Conservation (phyloP, 2,888 invertebrate genomes). For the Deilephila porcellus region DNA sequence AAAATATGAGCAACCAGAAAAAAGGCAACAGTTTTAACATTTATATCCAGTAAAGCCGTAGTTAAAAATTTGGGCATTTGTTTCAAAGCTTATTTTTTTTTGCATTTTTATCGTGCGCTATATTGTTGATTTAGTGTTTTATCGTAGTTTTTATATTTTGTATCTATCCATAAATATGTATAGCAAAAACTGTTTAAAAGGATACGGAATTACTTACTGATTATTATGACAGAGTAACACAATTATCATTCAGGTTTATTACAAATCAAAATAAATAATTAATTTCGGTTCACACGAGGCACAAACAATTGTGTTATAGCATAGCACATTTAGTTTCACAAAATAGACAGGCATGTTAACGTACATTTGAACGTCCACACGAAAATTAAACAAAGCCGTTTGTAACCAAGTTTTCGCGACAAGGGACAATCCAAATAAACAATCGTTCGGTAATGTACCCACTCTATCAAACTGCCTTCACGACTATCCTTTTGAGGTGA, state of each 20-base stretch:
- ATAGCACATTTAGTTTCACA: slow-evolving; percentile 24
- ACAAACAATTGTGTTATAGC: slow-evolving; percentile 7
- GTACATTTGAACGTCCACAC: slow-evolving; percentile 31
- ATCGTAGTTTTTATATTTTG: too few relatives aligned
- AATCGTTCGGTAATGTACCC: background rate
- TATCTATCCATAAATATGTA: too few relatives aligned
- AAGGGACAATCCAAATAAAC: slow-evolving; percentile 36
- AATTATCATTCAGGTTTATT: background rate
- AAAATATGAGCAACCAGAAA: background rate
- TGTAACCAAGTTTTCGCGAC: slow-evolving; percentile 31
- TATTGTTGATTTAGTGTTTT: too few relatives aligned
- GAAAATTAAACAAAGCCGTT: slow-evolving; percentile 37
- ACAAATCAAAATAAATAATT: background rate
- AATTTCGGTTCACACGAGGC: background rate
- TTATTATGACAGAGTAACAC: too few relatives aligned
- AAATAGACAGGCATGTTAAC: slow-evolving; percentile 35
- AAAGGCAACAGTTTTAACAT: too few relatives aligned
- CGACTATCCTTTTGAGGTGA: background rate
- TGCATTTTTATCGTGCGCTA: too few relatives aligned
- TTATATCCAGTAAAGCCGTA: too few relatives aligned
- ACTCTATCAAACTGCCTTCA: background rate
- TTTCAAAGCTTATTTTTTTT: too few relatives aligned
- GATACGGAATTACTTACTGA: too few relatives aligned
- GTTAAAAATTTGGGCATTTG: too few relatives aligned
- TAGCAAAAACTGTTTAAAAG: too few relatives aligned